Conservation (phyloP, 2,888 invertebrate species). For the Pollenia griseotomentosa region DNA sequence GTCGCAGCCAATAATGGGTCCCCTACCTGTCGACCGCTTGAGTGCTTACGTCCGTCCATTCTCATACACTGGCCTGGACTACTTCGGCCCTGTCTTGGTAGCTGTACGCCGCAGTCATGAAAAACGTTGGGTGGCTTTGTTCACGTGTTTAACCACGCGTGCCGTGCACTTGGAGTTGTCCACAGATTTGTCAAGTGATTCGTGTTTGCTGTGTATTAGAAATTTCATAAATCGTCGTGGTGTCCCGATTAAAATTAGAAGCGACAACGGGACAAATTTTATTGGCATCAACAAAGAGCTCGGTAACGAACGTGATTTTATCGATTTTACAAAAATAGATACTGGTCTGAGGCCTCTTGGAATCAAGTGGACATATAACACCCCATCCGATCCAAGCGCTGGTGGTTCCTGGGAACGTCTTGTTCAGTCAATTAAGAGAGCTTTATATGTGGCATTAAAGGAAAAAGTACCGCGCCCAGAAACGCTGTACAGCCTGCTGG, state of each 20-base stretch:
- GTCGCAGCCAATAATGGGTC: conserved; percentile 28
- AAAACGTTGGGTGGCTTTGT: conserved; percentile 50
- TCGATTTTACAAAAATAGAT: conserved; percentile 14
- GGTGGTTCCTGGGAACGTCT: no score
- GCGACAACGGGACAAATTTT: conserved; percentile 69
- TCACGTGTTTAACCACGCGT: conserved; percentile 38
- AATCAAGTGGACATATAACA: conserved; percentile 41
- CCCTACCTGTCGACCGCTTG: conserved; percentile 20
- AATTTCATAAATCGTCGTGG: conserved; percentile 68
- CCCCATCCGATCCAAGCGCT: conserved; percentile 30
- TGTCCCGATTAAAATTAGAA: conserved; percentile 53
- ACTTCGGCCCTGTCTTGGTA: no score
- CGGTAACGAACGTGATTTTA: conserved; percentile 6
- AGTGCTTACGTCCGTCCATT: conserved; percentile 34
- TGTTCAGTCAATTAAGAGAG: no score
- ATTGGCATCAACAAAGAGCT: conserved; percentile 48
- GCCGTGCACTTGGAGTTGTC: conserved; percentile 64
- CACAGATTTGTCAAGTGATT: conserved; percentile 58
- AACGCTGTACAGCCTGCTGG: neutral
- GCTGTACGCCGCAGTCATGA: neutral
- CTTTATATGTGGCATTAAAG: no score
- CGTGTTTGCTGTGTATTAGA: conserved; percentile 63
- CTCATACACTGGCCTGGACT: neutral
- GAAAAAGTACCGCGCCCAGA: no score
- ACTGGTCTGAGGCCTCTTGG: conserved; percentile 20